phyloP scores from a whole-genome alignment of 2,797 vertebrate genomes.

The Acrossocheilus fasciatus region DNA sequence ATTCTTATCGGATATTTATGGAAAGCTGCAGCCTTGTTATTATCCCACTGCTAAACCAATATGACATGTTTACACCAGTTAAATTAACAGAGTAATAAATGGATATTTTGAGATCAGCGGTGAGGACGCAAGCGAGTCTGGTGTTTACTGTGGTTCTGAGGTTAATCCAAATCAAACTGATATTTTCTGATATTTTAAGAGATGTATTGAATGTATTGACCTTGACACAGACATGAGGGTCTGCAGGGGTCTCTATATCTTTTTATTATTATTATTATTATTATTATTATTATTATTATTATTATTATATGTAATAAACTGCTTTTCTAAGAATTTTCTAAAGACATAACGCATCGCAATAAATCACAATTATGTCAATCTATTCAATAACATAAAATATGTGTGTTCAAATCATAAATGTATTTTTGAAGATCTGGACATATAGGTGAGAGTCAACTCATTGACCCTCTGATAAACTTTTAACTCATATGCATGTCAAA shows the following conservation, averaged over 20 bases:
- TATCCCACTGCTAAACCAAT: constrained; percentile 14
- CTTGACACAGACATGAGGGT: background rate
- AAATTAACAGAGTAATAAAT: constrained; percentile 71
- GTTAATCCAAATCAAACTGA: background rate
- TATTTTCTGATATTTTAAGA: background rate
- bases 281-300: too few relatives aligned
- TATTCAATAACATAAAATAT: background rate
- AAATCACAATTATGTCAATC: background rate
- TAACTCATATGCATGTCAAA: background rate
- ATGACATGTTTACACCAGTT: constrained; percentile 38
- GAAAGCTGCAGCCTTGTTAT: constrained; percentile 5
- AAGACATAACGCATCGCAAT: too few relatives aligned
- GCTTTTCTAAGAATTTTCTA: too few relatives aligned
- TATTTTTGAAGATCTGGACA: background rate
- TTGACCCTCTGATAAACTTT: background rate
- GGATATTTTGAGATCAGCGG: constrained; percentile 65
- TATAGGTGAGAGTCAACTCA: background rate
- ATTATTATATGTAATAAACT: background rate
- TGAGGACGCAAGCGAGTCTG: constrained; percentile 8
- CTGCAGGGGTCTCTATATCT: background rate
- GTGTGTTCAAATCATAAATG: background rate
- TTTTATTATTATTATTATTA: background rate
- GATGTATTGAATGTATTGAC: too few relatives aligned
- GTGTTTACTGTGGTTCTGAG: background rate
- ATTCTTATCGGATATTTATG: constrained; percentile 17